phyloP scores from a whole-genome alignment of 2,113 vertebrate genomes.

The Alosa alosa region DNA sequence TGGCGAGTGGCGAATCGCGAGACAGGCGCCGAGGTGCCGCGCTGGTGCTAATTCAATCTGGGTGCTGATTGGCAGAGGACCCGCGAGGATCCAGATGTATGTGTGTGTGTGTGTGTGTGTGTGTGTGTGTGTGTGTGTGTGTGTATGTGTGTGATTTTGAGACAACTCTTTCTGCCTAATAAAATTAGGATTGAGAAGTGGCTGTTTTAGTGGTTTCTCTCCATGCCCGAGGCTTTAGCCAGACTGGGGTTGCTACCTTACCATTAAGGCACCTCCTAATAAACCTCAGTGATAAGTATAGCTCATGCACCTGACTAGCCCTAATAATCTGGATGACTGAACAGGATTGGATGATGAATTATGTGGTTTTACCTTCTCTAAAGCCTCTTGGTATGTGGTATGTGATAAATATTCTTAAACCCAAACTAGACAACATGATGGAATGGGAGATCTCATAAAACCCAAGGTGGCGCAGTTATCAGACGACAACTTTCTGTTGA shows the following conservation, averaged over 20 bases:
- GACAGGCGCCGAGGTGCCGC: conserved; percentile 33
- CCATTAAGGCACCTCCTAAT: background rate
- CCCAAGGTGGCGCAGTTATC: background rate
- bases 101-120: background rate
- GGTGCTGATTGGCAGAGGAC: conserved; percentile 63
- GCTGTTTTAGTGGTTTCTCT: background rate
- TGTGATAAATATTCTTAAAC: background rate
- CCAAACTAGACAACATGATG: background rate
- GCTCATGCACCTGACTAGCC: too few relatives aligned
- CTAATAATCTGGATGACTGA: too few relatives aligned
- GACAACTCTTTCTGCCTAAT: background rate
- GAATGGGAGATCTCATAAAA: background rate
- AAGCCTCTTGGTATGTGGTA: background rate
- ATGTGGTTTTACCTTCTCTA: background rate
- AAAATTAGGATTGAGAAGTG: background rate
- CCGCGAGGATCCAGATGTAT: conserved; percentile 34
- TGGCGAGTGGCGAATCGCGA: conserved; percentile 44
- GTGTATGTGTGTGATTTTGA: background rate
- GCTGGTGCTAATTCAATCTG: conserved; percentile 69
- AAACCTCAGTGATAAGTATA: background rate
- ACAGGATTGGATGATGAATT: too few relatives aligned
- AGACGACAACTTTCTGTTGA: background rate
- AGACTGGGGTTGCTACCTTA: background rate
- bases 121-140: background rate
- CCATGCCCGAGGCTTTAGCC: background rate